Evolutionary conservation across 1,140 invertebrate species (phyloP), one percentile per base, ranked within the genome.

Genomic region (Brachionus plicatilis): DNA sequence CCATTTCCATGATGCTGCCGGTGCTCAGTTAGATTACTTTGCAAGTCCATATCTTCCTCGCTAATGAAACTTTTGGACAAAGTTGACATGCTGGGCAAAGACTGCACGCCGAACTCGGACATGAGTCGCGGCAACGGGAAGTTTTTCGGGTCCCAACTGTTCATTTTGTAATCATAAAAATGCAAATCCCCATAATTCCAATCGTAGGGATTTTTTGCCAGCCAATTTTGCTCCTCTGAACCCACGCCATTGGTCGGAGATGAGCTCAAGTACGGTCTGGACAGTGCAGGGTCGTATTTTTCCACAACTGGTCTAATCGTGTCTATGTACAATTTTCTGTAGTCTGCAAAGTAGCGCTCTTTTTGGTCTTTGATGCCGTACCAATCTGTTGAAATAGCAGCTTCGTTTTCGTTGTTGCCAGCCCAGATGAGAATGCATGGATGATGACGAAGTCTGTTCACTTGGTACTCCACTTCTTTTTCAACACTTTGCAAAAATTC

Each of bases 351-450:
- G 82, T 89, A 90, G 3, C 80, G 47, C 1, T 86, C 85, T 78
- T 86, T 87, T 41, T 87, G 85, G 9, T 37, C 47, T n/a, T 83
- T 33, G 14, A 70, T 75, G 60, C 37, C 27, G 83, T 85, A 92
- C 95, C 95, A 97, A 88, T 95, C 93, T 45, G 92, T 92, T 56
- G 92, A 91, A 2, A 99, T 88, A 0, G 95, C 96, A 33, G 92
- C 93, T 92, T 99, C 97, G 88, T 99, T 99, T 90, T 99, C 97
- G 89, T 99, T 99, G 88, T 99, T 99, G 3, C 95, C 96, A 14
- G 95, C 94, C 93, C 90, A 91, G 9, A 95, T 95, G 0, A 95
- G 93, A 68, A 99, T 92, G 78, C 94, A 95, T 0, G 96, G 92
- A 90, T 98, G 96, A 88, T 94, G 92, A 85, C 95, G 94, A 6